Evolutionary conservation across 2,113 vertebrate species (phyloP), one percentile per base, ranked within the genome.

Genomic region (Motacilla alba): DNA sequence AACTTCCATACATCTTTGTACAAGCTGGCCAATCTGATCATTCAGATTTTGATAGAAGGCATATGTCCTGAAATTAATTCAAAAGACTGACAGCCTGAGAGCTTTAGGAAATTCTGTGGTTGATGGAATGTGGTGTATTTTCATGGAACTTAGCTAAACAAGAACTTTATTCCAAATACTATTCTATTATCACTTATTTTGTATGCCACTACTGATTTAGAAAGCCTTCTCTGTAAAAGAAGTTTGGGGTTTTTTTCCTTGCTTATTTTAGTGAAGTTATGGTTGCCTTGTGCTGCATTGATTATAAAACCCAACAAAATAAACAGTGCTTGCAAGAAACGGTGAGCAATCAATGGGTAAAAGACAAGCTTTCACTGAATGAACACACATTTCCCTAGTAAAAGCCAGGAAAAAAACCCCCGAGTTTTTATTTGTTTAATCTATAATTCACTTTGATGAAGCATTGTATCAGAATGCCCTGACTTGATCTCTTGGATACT

Each of bases 401-500:
- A 90, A 92, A 62, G 10, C 11, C 41, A 79, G 39, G 1, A 46
- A 63, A 53, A 56, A 19, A 11, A 1, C 0, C 2, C 3, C 9
- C n/a, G 37, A 46, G 24, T 60, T 94, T 49, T 50, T 87, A 6
- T 77, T 67, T 92, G 53, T 73, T 95, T 93, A 69, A 92, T 88
- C 88, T 90, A 17, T 69, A 92, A 70, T 90, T 88, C 46, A 24
- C 49, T 86, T 94, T 90, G 58, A 88, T 79, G 41, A 91, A 60
- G 11, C 33, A 24, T 39, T 8, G 1, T 79, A 82, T 10, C 15
- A n/a, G n/a, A 87, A 82, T 76, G 35, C 21, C 50, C n/a, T 77
- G 43, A 76, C 44, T 81, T 70, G 22, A 64, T 89, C 41, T 69
- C 76, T 73, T 58, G 63, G 23, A 85, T 79, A 21, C 31, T 58